Evolutionary conservation across 2,113 vertebrate species (phyloP), one percentile per base, ranked within the genome.

Genomic region (Oryzias javanicus): DNA sequence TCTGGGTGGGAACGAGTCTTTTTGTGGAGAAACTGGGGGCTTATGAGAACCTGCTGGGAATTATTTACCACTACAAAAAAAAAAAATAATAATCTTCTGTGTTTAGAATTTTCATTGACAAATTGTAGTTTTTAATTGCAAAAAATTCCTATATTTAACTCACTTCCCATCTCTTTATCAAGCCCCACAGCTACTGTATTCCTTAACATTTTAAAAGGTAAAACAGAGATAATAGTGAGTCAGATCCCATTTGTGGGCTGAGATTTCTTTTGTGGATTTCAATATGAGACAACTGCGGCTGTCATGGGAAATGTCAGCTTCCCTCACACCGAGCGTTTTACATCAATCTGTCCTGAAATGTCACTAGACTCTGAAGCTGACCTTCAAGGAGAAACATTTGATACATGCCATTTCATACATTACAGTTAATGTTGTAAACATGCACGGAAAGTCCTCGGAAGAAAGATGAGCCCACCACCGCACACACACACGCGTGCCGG

Each of bases 351-450:
- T 70, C 45, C 16, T 41, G 27, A 76, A 88, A 85, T 83, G 79
- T 86, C 86, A 84, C 72, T 40, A 41, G 51, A 82, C 78, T 82
- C 79, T 53, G 42, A 79, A 60, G 64, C 58, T 91, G 88, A 90
- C 88, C 86, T 91, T 91, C 79, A 86, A 72, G 41, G 67, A 51
- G 70, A 78, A 67, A 73, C 60, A 69, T 81, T 75, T 69, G 54
- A 77, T 63, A 67, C 61, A 44, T 59, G 48, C 56, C 54, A 70
- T 76, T 83, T 74, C 49, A 69, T 65, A 72, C 52, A 63, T 49
- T 7, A 53, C 50, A 45, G 42, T 49, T 78, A 51, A 79, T 71
- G 48, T 44, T 56, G 19, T 17, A 42, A 46, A 56, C 63, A 22
- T 5, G n/a, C 42, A 24, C 18, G 41, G 17, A 66, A 51, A 12